Percentiles rank a stretch among this genome's conserved stretches.
phyloP scores from a whole-genome alignment of 2,888 invertebrate genomes.

The Eupithecia tripunctaria region DNA sequence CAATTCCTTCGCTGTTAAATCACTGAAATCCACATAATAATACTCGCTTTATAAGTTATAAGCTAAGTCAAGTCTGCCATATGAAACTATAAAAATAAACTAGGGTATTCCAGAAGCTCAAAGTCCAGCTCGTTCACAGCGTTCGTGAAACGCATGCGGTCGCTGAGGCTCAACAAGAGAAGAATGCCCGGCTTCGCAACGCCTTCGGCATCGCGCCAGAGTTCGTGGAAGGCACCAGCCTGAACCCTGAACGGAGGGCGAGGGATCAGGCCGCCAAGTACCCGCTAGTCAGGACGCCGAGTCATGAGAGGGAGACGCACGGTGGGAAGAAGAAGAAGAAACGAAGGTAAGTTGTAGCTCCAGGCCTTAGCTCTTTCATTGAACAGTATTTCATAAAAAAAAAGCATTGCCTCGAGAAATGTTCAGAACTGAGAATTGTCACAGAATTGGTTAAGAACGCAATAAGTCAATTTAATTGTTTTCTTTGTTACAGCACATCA shows the following conservation, averaged over 20 bases:
- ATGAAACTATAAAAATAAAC: background rate
- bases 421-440: background rate
- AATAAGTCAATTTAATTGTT: background rate
- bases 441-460: background rate
- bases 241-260: slow-evolving; percentile 89
- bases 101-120: background rate
- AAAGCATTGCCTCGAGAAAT: background rate
- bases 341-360: slow-evolving; percentile 83
- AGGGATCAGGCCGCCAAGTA: slow-evolving; percentile 85
- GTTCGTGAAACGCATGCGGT: slow-evolving; percentile 98
- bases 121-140: slow-evolving; percentile 74
- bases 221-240: slow-evolving; percentile 96
- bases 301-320: slow-evolving; percentile 81
- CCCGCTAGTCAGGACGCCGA: slow-evolving; percentile 91
- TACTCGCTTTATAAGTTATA: background rate
- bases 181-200: slow-evolving; percentile 95
- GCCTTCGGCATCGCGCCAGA: slow-evolving; percentile 97
- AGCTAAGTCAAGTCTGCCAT: background rate
- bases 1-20: background rate
- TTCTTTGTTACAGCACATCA: slow-evolving; percentile 84
- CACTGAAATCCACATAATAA: background rate
- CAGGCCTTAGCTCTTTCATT: background rate
- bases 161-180: slow-evolving; percentile 97
- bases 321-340: slow-evolving; percentile 88
- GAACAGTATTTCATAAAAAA: background rate